Percentiles rank a stretch among this genome's conserved stretches.
These are phyloP conservation scores for Hipposideros larvatus DNA, from an alignment of 2,797 vertebrate genomes.

Conservation along the genomic window DNA sequence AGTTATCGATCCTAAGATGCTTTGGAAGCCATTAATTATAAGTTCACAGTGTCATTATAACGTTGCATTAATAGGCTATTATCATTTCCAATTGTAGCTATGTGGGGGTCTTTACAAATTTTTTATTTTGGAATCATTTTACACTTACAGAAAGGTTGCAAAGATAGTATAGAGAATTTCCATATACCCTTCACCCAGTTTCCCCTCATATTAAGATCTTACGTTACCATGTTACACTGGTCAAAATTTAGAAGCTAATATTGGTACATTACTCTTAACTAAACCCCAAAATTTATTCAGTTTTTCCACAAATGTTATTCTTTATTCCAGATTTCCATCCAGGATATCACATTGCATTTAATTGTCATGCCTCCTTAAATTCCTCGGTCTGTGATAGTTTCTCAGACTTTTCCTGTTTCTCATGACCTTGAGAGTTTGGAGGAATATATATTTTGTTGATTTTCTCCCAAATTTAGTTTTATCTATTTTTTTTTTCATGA, in stretches of 20 bases:
- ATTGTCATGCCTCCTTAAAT: not conserved
- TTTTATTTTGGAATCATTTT: slow-evolving; percentile 11
- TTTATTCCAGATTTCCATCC: not conserved
- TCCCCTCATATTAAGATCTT: not conserved
- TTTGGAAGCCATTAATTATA: not conserved
- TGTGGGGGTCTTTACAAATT: not conserved
- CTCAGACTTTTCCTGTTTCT: not conserved
- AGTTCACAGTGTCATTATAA: not conserved
- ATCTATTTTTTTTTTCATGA: slow-evolving; percentile 9
- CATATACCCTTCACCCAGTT: not conserved
- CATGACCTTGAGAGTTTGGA: not conserved
- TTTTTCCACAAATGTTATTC: not conserved
- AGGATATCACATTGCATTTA: not conserved
- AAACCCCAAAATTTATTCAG: not conserved
- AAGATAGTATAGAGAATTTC: not conserved
- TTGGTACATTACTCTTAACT: not conserved
- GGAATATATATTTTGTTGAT: not conserved
- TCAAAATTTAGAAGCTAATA: not conserved
- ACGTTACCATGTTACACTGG: not conserved
- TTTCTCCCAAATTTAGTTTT: not conserved
- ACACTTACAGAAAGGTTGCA: slow-evolving; percentile 21
- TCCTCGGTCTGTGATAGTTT: not conserved
- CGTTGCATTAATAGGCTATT: not conserved
- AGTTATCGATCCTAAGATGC: not conserved
- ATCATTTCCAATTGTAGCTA: not conserved